phyloP scores from a whole-genome alignment of 2,113 vertebrate species.

The Rafetus swinhoei region DNA sequence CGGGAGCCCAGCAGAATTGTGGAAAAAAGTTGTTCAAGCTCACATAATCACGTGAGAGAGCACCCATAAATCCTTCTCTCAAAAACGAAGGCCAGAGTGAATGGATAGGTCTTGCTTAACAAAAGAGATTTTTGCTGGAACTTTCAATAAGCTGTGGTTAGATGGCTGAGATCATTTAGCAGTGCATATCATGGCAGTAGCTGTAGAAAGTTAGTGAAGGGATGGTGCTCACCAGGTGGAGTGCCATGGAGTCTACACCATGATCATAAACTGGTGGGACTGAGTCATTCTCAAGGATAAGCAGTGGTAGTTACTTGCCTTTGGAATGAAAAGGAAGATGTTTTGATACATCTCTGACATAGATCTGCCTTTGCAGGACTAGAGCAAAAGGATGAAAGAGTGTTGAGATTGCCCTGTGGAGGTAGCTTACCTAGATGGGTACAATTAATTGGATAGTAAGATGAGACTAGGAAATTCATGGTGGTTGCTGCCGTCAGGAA shows the following conservation, averaged over 20 bases:
- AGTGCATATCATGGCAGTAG: neutral
- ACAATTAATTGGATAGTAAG: neutral
- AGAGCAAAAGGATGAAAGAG: neutral
- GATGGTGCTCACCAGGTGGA: neutral
- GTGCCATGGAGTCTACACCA: neutral
- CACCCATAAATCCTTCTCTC: neutral
- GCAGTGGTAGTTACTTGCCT: neutral
- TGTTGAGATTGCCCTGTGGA: neutral
- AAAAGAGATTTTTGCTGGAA: neutral
- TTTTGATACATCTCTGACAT: neutral
- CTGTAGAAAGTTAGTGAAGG: neutral
- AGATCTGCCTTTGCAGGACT: neutral
- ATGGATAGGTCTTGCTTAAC: neutral
- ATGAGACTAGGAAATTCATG: neutral
- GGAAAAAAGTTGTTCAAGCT: neutral
- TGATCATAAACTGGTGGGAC: neutral
- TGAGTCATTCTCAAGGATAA: neutral
- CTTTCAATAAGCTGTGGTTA: neutral
- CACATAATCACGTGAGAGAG: neutral
- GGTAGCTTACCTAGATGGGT: neutral
- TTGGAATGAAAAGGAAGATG: neutral
- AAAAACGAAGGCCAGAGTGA: neutral
- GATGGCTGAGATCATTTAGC: neutral
- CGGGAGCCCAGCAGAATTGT: neutral
- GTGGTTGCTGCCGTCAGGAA: neutral